A percentile compares a stretch with the other conserved stretches of the same genome.
Conservation (phyloP, 1,140 invertebrate species). For the Belonocnema kinseyi region DNA sequence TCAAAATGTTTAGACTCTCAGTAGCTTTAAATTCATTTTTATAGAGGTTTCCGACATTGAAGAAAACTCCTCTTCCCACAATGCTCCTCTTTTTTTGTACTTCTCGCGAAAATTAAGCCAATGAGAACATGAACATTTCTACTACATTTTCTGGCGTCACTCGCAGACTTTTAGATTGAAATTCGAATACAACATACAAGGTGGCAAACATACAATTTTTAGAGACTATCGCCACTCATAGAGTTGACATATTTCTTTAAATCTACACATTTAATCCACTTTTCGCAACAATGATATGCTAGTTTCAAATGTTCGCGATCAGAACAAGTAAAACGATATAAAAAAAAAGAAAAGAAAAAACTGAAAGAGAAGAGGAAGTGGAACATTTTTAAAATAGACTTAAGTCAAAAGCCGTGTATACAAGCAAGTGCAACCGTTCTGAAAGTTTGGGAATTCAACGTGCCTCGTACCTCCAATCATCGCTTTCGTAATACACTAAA, state of each 20-base stretch:
- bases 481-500: neutral
- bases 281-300: constrained; percentile 24
- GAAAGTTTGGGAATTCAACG: neutral
- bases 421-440: neutral
- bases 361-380: neutral
- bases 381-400: neutral
- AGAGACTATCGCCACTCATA: neutral
- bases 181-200: constrained; percentile 6
- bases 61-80: neutral
- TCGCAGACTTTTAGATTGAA: constrained; percentile 2
- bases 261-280: constrained; percentile 20
- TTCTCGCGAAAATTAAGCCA: neutral
- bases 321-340: neutral
- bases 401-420: neutral
- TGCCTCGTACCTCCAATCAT: neutral
- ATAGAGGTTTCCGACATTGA: neutral
- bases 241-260: constrained; percentile 15
- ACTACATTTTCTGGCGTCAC: constrained; percentile 20
- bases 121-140: constrained; percentile 5
- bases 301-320: neutral
- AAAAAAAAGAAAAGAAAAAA: neutral
- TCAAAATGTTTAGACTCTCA: constrained; percentile 1
- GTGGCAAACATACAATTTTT: neutral
- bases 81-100: neutral
- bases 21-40: constrained; percentile 6